Base-by-base conservation (phyloP, 2,888 invertebrate genomes). In the Lithophane semibrunnea region DNA sequence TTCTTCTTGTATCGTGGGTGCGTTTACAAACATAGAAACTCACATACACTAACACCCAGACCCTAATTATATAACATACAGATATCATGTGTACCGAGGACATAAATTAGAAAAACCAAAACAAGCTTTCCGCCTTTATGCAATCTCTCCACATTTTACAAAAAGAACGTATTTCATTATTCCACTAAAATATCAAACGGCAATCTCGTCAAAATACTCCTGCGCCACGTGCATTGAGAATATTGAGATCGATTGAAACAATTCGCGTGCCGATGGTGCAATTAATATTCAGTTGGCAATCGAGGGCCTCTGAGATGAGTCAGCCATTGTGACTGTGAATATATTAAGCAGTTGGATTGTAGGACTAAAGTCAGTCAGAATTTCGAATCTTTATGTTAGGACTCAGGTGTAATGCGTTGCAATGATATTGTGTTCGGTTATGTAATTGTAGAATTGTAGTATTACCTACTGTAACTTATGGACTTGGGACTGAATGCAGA, bases 221-320 rank as follows among this genome's bases (percentile, higher is more conserved):
- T 7, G 21, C 58, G 58, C 54, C 75, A 68, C 76, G 77, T 85
- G 80, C 69, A 74, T 73, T 64, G 52, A 63, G 67, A 70, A 76
- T 66, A 74, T 73, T 64, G 52, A 63, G 67, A 70, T 68, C 81
- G 67, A 76, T 77, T 44, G 66, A 64, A 75, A 64, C 78, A 70
- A 76, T 87, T 85, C 72, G 79, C 74, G 73, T 71, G 60, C 72
- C 77, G 83, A 83, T 78, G 73, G 60, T 24, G 77, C 72, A 82
- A 88, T 88, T 88, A 88, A 85, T 85, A 88, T 88, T 80, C 89
- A 18, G 70, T 37, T 44, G 49, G 81, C 81, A 79, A 77, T 80
- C 76, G 74, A 79, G 63, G 61, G 69, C 70, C 60, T 75, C 24
- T 9, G 42, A 68, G 75, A 82, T 88, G 88, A 87, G 68, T 88